Evolutionary conservation across 2,888 invertebrate species (phyloP), one percentile per base, ranked within the genome.

Genomic region (Phymatocera aterrima): DNA sequence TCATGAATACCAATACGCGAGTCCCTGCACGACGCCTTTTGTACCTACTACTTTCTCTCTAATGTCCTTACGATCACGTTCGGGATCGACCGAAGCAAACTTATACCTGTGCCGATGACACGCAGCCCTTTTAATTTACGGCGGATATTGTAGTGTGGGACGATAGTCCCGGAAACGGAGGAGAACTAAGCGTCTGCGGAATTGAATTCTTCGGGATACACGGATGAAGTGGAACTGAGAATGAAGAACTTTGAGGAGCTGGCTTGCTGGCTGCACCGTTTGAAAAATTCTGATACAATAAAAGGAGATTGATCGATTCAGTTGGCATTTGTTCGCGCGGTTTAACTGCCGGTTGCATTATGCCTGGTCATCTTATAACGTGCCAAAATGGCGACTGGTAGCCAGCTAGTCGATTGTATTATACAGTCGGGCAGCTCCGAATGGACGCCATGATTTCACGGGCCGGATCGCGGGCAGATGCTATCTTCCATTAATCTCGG

Each of bases 401-500:
- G n/a, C n/a, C n/a, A n/a, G n/a, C n/a, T n/a, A n/a, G 84, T 85
- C 84, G 80, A 83, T 81, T 84, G 81, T 84, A 85, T 87, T 86
- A 85, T 86, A 81, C 87, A 83, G 84, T 85, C 83, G 84, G 82
- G 37, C 83, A 83, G 82, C 80, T 82, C 80, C 82, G 84, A 84
- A 84, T 83, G 83, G 84, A 84, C 85, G 85, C 87, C 87, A 83
- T 83, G 83, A 84, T 86, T 84, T 81, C 82, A 81, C 70, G 82
- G 83, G 79, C 79, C 77, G 80, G 80, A 80, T 84, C 77, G 81
- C 74, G 72, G 79, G 79, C 80, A 77, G 77, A 77, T 85, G 87
- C 85, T 87, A 85, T 86, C 87, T 88, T 89, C 88, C 89, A 90
- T 90, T 90, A 90, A 89, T 90, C 90, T 90, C 89, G 84, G 82